These are phyloP conservation scores for Dromococcyx pavoninus DNA, from an alignment of 2,797 vertebrate species.

Conservation along the genomic window DNA sequence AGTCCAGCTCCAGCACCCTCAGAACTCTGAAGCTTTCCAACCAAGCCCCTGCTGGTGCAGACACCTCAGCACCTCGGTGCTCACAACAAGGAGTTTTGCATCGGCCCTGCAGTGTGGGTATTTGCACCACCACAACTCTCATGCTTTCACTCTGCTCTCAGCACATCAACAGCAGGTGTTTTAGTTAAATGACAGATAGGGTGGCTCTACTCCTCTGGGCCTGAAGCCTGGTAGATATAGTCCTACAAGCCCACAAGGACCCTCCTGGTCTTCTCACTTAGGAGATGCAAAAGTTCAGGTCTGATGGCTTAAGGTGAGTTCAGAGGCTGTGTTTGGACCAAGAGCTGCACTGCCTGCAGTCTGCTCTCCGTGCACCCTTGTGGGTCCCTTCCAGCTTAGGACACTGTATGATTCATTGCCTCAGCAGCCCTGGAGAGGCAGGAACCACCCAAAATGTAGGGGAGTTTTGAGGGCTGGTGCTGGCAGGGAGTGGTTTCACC, in stretches of 20 bases:
- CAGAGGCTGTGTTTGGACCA: neutral
- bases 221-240: neutral
- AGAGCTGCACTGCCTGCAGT: neutral
- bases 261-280: neutral
- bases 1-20: too few relatives aligned
- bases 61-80: neutral
- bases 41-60: neutral
- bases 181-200: neutral
- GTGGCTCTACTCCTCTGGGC: neutral
- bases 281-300: neutral
- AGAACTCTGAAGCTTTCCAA: neutral
- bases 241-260: neutral
- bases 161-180: neutral
- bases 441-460: neutral
- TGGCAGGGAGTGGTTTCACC: neutral
- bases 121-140: accelerated
- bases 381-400: too few relatives aligned
- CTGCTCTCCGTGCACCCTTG: neutral
- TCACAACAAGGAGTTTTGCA: neutral
- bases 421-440: neutral
- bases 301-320: neutral
- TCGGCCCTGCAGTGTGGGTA: accelerated
- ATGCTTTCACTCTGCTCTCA: neutral
- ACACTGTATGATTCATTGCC: too few relatives aligned
- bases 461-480: neutral